Conservation (phyloP, 2,797 vertebrate species). For the Adrianichthys oophorus region DNA sequence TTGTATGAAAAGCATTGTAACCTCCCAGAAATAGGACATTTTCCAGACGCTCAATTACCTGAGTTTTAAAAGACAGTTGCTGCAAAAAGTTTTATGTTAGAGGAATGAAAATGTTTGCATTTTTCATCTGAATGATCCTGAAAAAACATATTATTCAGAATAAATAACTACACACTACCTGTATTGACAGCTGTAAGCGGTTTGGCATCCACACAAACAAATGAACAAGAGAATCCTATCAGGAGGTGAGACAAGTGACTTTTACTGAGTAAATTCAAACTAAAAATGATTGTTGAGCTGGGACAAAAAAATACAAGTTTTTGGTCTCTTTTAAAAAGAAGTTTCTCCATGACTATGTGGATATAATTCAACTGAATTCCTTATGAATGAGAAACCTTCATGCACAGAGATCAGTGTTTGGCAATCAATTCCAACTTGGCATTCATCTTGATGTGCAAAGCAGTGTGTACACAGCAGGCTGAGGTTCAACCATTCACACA, state of each 20-base stretch:
- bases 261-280: conserved; percentile 1
- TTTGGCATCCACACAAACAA: conserved; percentile 46
- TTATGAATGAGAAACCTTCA: too few species aligned
- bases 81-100: neutral
- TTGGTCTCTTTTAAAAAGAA: too few species aligned
- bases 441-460: conserved; percentile 48
- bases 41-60: neutral
- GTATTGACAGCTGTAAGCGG: conserved; percentile 5
- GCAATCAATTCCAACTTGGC: conserved; percentile 18
- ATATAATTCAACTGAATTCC: too few species aligned
- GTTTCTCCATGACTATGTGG: too few species aligned
- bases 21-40: neutral
- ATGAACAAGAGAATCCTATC: neutral
- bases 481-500: conserved; percentile 57
- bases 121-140: too few species aligned
- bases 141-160: too few species aligned
- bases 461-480: conserved; percentile 23
- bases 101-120: too few species aligned
- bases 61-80: neutral
- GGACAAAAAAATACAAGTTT: neutral
- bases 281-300: neutral
- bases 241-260: neutral
- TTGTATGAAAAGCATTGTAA: conserved; percentile 24
- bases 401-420: conserved; percentile 12
- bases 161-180: too few species aligned